Percentiles rank a stretch among this genome's conserved stretches.
Conservation (phyloP, 37 sponge, comb jelly and placozoan genomes). For the Cliona cf. orientalis region DNA sequence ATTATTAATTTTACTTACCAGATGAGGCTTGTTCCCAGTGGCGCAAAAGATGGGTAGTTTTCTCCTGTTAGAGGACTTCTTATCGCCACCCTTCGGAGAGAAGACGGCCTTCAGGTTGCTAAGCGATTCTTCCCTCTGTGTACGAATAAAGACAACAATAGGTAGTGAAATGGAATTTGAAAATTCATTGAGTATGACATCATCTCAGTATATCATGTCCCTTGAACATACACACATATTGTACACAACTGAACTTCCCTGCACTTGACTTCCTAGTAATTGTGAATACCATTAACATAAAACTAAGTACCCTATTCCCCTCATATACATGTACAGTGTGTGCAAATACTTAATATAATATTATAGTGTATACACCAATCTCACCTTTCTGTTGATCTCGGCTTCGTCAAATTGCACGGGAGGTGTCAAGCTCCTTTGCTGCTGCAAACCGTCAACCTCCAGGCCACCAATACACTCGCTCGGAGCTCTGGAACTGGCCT, state of each 20-base stretch:
- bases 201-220: not conserved
- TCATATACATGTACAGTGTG: too few species aligned
- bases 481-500: not conserved
- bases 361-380: not conserved
- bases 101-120: slow-evolving; percentile 35
- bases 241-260: not conserved
- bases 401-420: slow-evolving; percentile 17
- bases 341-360: too few species aligned
- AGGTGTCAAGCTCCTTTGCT: not conserved
- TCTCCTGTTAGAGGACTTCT: slow-evolving; percentile 18
- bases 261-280: not conserved
- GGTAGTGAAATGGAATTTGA: not conserved
- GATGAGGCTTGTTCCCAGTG: slow-evolving; percentile 42
- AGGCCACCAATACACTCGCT: too few species aligned
- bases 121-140: slow-evolving; percentile 46
- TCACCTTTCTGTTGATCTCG: slow-evolving; percentile 26
- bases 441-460: not conserved
- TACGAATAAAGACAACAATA: not conserved
- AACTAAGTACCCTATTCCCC: too few species aligned
- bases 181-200: not conserved
- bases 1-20: slow-evolving; percentile 34
- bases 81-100: slow-evolving; percentile 3
- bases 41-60: slow-evolving; percentile 58
- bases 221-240: not conserved
- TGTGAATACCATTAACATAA: not conserved